Conservation (phyloP, 2,888 invertebrate genomes). For the Hemistola chrysoprasaria region DNA sequence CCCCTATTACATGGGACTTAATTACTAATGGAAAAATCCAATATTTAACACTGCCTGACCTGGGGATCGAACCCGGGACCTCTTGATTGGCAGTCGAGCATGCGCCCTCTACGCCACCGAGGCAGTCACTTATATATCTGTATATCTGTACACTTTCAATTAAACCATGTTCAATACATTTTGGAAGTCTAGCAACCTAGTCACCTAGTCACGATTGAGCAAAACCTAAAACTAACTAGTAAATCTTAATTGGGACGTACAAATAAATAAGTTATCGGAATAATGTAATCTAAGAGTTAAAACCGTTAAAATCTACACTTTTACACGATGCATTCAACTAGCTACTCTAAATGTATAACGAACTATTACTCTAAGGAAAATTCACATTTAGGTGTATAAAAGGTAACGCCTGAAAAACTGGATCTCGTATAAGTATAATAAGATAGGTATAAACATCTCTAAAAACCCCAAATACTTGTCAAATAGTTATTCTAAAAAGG, state of each 20-base stretch:
- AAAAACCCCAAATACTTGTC: constrained; percentile 65
- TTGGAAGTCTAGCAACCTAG: constrained; percentile 44
- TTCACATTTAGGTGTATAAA: constrained; percentile 74
- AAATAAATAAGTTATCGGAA: constrained; percentile 39
- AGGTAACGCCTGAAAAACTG: constrained; percentile 66
- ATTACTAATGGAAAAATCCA: too few species aligned
- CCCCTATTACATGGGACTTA: too few species aligned
- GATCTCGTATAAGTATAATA: constrained; percentile 65
- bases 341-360: constrained; percentile 57
- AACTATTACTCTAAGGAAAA: constrained; percentile 66
- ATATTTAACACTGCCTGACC: too few species aligned
- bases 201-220: constrained; percentile 59
- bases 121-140: too few species aligned
- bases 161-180: constrained; percentile 11
- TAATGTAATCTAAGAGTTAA: constrained; percentile 24
- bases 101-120: too few species aligned
- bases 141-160: constrained; percentile 1
- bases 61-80: too few species aligned
- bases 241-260: constrained; percentile 47
- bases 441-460: constrained; percentile 68
- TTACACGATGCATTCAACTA: constrained; percentile 46
- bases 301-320: constrained; percentile 39
- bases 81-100: too few species aligned
- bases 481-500: constrained; percentile 71
- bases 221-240: constrained; percentile 56